These are phyloP conservation scores for Eupithecia inturbata DNA, from an alignment of 2,888 invertebrate species.

Conservation along the genomic window DNA sequence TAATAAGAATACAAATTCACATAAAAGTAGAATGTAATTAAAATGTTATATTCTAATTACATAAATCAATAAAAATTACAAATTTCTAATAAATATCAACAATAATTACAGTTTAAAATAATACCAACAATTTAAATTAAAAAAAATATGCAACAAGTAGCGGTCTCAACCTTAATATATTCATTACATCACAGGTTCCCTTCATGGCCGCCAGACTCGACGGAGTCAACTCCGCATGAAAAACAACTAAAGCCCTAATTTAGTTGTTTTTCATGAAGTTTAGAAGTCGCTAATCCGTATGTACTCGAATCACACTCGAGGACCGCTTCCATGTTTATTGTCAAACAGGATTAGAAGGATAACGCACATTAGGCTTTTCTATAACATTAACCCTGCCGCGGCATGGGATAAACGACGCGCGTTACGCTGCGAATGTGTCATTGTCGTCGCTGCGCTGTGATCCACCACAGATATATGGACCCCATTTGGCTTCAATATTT, in stretches of 20 bases:
- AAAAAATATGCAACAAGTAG: no score
- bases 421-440: conserved; percentile 64
- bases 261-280: conserved; percentile 57
- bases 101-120: no score
- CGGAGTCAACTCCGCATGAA: conserved; percentile 20
- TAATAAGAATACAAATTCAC: no score
- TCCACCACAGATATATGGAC: conserved; percentile 52
- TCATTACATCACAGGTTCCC: background rate
- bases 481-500: conserved; percentile 33
- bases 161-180: background rate
- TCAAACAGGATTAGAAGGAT: conserved; percentile 70
- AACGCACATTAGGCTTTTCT: conserved; percentile 68
- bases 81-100: no score
- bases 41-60: no score
- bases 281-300: conserved; percentile 60
- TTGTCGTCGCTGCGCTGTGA: conserved; percentile 59
- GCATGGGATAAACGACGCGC: conserved; percentile 65
- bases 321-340: conserved; percentile 65
- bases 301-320: conserved; percentile 53
- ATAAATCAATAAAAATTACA: no score
- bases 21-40: no score
- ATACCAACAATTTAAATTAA: no score
- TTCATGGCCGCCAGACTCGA: conserved; percentile 5
- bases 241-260: no score
- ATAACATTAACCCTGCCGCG: conserved; percentile 67